These are phyloP conservation scores for Anguilla obscura DNA, from an alignment of 2,797 vertebrate genomes.

Conservation along the genomic window DNA sequence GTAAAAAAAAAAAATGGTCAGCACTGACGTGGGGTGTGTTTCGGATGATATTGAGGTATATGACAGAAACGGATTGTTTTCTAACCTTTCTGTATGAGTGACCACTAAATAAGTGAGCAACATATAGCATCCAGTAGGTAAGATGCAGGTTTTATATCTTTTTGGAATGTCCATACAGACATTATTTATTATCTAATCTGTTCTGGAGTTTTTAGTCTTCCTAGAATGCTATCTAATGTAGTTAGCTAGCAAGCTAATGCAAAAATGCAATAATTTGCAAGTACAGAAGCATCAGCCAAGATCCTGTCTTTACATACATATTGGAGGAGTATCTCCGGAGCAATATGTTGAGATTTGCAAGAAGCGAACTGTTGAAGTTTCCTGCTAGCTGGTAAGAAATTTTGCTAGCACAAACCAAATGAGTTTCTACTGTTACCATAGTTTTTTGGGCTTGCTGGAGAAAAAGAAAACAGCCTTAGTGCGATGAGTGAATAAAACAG, in stretches of 20 bases:
- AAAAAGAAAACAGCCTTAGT: neutral
- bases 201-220: neutral
- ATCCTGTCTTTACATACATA: neutral
- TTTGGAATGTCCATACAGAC: neutral
- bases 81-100: neutral
- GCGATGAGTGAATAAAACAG: neutral
- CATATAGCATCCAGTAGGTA: neutral
- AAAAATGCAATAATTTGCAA: neutral
- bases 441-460: constrained; percentile 44
- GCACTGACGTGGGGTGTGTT: neutral
- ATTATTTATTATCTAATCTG: too few species aligned
- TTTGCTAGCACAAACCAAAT: neutral
- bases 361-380: neutral
- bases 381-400: neutral
- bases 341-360: neutral
- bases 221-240: neutral
- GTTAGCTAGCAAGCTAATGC: constrained; percentile 3
- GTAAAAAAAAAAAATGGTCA: neutral
- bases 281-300: neutral
- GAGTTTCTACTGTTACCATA: neutral
- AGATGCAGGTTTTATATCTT: neutral
- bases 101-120: neutral
- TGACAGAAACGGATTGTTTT: neutral
- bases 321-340: neutral
- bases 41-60: neutral